phyloP scores from a whole-genome alignment of 2,888 invertebrate genomes.

The Pterostichus niger region DNA sequence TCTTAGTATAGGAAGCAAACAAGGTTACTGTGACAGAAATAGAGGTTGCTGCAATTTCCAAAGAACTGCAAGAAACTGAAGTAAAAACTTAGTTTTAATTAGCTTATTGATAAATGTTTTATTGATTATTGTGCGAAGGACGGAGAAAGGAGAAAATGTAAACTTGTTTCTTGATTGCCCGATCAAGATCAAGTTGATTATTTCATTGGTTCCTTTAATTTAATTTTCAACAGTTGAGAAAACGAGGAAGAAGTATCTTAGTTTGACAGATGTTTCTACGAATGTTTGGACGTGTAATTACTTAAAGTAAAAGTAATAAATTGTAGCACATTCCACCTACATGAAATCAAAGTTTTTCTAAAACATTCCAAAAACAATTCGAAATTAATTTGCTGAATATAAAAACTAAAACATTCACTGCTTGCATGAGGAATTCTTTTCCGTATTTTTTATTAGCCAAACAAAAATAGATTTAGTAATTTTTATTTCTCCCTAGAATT shows the following conservation, averaged over 20 bases:
- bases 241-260: too few relatives aligned
- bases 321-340: constrained; percentile 5
- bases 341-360: background rate
- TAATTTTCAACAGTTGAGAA: background rate
- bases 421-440: background rate
- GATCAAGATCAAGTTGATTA: constrained; percentile 27
- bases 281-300: background rate
- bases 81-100: constrained; percentile 54
- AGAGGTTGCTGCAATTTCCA: background rate
- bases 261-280: background rate
- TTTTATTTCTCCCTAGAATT: constrained; percentile 33
- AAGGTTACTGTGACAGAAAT: background rate
- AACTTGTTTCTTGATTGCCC: constrained; percentile 35
- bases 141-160: constrained; percentile 63
- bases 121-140: constrained; percentile 35
- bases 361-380: background rate
- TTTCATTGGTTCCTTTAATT: background rate
- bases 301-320: background rate
- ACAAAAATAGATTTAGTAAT: background rate
- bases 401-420: background rate
- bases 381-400: background rate
- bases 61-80: constrained; percentile 53
- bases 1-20: background rate
- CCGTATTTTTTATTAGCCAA: background rate
- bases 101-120: constrained; percentile 14